Evolutionary conservation across 2,797 vertebrate species (phyloP).

Genomic region (Sebastes paucispinis): DNA sequence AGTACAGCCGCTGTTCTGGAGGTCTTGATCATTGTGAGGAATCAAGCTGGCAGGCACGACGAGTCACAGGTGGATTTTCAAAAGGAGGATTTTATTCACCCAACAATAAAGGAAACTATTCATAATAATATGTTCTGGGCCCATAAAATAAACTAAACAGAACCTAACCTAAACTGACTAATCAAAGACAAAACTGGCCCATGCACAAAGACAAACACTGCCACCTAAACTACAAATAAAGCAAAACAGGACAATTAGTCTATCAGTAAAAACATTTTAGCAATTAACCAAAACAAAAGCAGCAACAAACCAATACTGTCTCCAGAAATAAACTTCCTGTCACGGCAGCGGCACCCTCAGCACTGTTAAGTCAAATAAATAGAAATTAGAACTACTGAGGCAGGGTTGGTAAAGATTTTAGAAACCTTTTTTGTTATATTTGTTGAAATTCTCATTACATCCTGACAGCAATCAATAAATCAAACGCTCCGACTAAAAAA

Average conservation of each 20-base stretch:
- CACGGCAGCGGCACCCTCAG: accelerated
- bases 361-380: neutral
- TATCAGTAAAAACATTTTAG: neutral
- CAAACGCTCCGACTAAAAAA: too few species aligned
- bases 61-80: neutral
- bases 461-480: too few species aligned
- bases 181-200: neutral
- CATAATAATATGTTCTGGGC: accelerated
- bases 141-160: neutral
- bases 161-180: neutral
- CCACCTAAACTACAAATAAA: neutral
- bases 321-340: neutral
- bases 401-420: too few species aligned
- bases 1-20: neutral
- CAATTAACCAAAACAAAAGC: neutral
- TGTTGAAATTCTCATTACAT: too few species aligned
- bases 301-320: neutral
- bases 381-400: neutral
- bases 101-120: neutral
- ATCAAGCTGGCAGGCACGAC: neutral
- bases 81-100: neutral
- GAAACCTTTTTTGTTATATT: too few species aligned
- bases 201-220: neutral
- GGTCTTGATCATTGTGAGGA: neutral
- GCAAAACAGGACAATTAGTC: neutral